Conservation (phyloP, 2,113 vertebrate genomes). For the Picathartes gymnocephalus region DNA sequence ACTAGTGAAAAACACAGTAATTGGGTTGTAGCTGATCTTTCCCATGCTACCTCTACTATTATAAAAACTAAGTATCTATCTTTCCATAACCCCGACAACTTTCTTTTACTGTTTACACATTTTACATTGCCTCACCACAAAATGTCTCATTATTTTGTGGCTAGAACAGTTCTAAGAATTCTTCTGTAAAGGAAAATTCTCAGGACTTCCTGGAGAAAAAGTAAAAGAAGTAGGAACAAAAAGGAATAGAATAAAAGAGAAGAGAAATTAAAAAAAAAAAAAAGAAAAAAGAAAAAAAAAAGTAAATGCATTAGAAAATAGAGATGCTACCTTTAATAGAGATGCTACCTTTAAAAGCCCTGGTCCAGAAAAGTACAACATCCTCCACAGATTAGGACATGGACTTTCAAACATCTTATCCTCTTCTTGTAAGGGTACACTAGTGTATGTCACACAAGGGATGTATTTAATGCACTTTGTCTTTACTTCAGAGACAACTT, state of each 20-base stretch:
- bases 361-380: neutral
- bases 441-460: neutral
- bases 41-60: neutral
- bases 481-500: neutral
- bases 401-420: neutral
- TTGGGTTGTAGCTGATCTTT: neutral
- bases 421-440: neutral
- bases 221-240: neutral
- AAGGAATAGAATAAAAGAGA: neutral
- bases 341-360: neutral
- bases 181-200: neutral
- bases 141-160: neutral
- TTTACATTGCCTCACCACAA: neutral
- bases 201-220: neutral
- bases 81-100: neutral
- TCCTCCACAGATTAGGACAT: neutral
- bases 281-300: neutral
- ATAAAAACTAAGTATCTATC: neutral
- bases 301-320: neutral
- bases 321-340: neutral
- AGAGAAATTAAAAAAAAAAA: neutral
- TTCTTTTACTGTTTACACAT: neutral
- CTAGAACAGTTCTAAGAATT: neutral
- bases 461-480: neutral
- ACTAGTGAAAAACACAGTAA: neutral